Conservation (phyloP, 2,888 invertebrate species). For the Helleia helle region DNA sequence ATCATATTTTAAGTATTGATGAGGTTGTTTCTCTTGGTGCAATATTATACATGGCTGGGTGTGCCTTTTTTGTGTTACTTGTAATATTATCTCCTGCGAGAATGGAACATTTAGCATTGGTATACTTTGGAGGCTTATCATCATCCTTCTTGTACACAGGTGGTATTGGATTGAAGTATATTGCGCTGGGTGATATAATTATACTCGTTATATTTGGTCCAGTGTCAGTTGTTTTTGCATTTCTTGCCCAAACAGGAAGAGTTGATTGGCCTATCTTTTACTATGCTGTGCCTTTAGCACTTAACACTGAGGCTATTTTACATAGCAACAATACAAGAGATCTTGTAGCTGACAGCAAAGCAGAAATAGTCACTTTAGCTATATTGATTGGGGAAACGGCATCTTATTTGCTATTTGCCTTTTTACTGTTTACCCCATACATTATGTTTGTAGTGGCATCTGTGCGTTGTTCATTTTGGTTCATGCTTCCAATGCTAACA, state of each 20-base stretch:
- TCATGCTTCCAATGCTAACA: constrained; percentile 90
- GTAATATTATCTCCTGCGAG: constrained; percentile 89
- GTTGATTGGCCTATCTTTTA: constrained; percentile 93
- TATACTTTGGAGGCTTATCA: constrained; percentile 95
- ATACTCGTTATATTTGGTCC: constrained; percentile 96
- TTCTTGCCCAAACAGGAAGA: constrained; percentile 92
- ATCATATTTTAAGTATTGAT: constrained; percentile 82
- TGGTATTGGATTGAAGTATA: constrained; percentile 95
- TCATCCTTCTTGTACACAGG: constrained; percentile 98
- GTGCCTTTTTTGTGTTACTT: constrained; percentile 85
- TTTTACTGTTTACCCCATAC: constrained; percentile 92
- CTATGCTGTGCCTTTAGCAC: constrained; percentile 93
- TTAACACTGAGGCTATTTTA: constrained; percentile 95
- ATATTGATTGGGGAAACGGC: constrained; percentile 93
- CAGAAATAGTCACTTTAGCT: constrained; percentile 95
- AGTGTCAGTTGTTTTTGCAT: constrained; percentile 93
- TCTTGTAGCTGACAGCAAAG: constrained; percentile 88
- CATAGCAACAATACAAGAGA: constrained; percentile 97
- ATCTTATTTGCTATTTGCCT: constrained; percentile 92
- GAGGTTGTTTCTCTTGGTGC: constrained; percentile 92
- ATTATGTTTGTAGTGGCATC: constrained; percentile 90
- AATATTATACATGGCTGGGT: constrained; percentile 89
- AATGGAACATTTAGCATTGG: constrained; percentile 95
- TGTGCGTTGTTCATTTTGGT: constrained; percentile 89
- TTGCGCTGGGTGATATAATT: constrained; percentile 93